Percentiles rank a stretch among this genome's conserved stretches.
phyloP scores from a whole-genome alignment of 2,113 vertebrate genomes.

The Potamarius usumacintae region DNA sequence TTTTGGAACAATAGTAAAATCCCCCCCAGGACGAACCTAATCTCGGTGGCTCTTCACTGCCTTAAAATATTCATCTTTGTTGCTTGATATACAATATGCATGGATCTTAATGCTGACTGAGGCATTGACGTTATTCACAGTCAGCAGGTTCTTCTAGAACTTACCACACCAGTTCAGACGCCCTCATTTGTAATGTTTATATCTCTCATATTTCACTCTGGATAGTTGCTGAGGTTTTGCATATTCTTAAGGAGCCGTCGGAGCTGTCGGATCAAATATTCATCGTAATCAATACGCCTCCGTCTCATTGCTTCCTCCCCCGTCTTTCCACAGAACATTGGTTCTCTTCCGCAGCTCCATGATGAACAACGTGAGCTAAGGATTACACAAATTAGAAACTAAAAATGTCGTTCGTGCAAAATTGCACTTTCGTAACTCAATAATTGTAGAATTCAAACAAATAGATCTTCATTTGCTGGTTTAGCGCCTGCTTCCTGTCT shows the following conservation, averaged over 20 bases:
- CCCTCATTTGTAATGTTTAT: background rate
- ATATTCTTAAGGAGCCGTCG: background rate
- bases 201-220: background rate
- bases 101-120: background rate
- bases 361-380: background rate
- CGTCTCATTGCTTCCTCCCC: background rate
- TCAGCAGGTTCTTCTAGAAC: constrained; percentile 6
- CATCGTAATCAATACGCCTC: background rate
- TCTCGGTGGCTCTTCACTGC: background rate
- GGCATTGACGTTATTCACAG: background rate
- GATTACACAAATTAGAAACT: background rate
- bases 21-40: background rate
- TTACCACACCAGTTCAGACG: background rate
- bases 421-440: background rate
- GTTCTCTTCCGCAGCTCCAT: background rate
- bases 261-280: constrained; percentile 11
- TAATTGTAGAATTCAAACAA: background rate
- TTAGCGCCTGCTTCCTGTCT: background rate
- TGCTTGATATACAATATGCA: background rate
- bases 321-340: background rate
- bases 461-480: background rate
- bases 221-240: background rate
- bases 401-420: background rate
- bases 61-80: background rate
- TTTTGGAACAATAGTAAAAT: background rate